phyloP scores from a whole-genome alignment of 2,888 invertebrate genomes.

The Bombylius major region DNA sequence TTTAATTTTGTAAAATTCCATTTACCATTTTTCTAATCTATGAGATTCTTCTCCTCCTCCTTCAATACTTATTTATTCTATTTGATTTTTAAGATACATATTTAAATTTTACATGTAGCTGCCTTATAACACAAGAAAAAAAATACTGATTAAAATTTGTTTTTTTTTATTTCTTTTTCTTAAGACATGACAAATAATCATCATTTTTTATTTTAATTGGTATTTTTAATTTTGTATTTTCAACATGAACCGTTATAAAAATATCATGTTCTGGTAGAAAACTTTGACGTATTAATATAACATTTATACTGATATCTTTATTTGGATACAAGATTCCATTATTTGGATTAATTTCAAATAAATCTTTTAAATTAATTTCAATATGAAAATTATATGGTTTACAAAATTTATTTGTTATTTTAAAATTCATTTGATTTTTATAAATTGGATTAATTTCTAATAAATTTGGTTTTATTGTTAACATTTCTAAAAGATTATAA shows the following conservation, averaged over 20 bases:
- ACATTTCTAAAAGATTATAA: constrained; percentile 15
- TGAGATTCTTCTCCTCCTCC: no score
- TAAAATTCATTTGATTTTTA: constrained; percentile 16
- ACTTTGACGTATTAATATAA: background rate
- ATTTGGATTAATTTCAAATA: constrained; percentile 25
- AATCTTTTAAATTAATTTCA: constrained; percentile 21
- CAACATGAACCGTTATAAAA: constrained; percentile 25
- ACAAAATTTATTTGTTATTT: constrained; percentile 21
- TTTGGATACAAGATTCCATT: constrained; percentile 12
- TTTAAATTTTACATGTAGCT: no score
- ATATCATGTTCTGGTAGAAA: constrained; percentile 16
- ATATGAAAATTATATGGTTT: constrained; percentile 28
- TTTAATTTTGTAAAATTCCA: no score
- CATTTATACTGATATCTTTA: constrained; percentile 1
- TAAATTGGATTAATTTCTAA: constrained; percentile 19
- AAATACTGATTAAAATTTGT: no score
- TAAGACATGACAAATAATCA: background rate
- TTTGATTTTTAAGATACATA: no score
- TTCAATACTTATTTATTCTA: no score
- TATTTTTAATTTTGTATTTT: constrained; percentile 29
- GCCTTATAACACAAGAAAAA: no score
- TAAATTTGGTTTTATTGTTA: constrained; percentile 25
- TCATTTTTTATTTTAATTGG: constrained; percentile 23
- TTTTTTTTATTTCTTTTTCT: no score
- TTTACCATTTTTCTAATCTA: no score